These are phyloP conservation scores for Nemotelus nigrinus DNA, from an alignment of 2,888 invertebrate species.

Conservation along the genomic window DNA sequence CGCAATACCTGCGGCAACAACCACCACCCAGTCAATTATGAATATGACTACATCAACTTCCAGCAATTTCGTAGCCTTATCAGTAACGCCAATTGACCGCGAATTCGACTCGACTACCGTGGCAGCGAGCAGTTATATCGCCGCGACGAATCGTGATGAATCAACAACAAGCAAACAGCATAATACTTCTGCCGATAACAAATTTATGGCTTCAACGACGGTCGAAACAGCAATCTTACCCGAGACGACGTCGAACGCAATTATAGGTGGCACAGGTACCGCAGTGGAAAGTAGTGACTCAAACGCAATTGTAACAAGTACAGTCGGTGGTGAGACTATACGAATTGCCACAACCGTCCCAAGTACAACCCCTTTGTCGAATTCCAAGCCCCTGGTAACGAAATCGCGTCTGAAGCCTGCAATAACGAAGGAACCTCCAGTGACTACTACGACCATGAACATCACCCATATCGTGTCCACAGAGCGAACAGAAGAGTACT, in stretches of 20 bases:
- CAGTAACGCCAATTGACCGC: constrained; percentile 27
- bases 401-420: background rate
- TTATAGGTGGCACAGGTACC: background rate
- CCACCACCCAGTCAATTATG: constrained; percentile 12
- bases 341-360: constrained; percentile 16
- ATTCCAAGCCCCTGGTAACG: background rate
- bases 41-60: background rate
- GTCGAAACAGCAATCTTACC: background rate
- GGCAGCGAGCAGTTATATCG: constrained; percentile 56
- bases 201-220: background rate
- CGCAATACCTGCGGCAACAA: background rate
- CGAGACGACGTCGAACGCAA: constrained; percentile 12
- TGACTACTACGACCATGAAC: background rate
- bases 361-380: constrained; percentile 16
- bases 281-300: constrained; percentile 23
- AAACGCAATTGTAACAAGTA: constrained; percentile 19
- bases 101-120: constrained; percentile 53
- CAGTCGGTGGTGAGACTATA: background rate
- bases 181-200: constrained; percentile 16
- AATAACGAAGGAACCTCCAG: constrained; percentile 2
- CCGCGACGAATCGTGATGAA: constrained; percentile 52
- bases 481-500: constrained; percentile 21
- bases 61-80: constrained; percentile 6
- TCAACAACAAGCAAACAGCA: constrained; percentile 40
- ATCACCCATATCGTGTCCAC: constrained; percentile 21